Evolutionary conservation across 2,797 vertebrate genomes (phyloP), one percentile per base, ranked within the genome.

Genomic region (Protosalanx chinensis): DNA sequence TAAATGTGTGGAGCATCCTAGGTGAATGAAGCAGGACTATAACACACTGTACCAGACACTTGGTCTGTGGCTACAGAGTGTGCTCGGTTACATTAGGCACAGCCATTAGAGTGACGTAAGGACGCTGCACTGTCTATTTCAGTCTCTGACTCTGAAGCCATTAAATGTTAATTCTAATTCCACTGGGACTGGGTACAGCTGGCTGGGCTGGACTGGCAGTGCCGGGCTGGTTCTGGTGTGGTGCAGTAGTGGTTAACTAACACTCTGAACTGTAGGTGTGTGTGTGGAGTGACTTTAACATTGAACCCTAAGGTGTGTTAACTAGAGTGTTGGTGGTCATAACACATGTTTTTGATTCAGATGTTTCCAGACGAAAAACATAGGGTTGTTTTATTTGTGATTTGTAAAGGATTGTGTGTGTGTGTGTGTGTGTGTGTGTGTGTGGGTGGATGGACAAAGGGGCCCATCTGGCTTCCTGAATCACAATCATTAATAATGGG

Each of bases 401-500:
- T 35, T 35, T 64, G 32, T 64, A 29, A 20, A 23, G 23, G n/a
- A 5, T 20, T n/a, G 13, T 29, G 13, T n/a, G 29, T 15, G 59
- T 61, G 3, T 56, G 30, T 62, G 27, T 29, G 15, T 27, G 29
- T 30, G 15, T 7, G 7, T 61, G 59, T 61, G 61, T 20, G 10
- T n/a, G 16, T 20, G 62, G 3, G 29, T 20, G 13, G 15, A n/a
- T 37, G 33, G 16, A 32, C 3, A 18, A 64, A 8, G 32, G 41
- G 32, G 30, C 4, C 62, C 62, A 37, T 64, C 62, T 64, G 32
- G 32, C n/a, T 35, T 33, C 62, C 62, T 64, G 5, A 37, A 64
- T 64, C 32, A 64, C 62, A 33, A 6, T 12, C 58, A 60, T 60
- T 60, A 60, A 60, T 5, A 10, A 60, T 20, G 62, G 62, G 5